These are phyloP conservation scores for Columba livia DNA, from an alignment of 2,113 vertebrate species.

Conservation along the genomic window DNA sequence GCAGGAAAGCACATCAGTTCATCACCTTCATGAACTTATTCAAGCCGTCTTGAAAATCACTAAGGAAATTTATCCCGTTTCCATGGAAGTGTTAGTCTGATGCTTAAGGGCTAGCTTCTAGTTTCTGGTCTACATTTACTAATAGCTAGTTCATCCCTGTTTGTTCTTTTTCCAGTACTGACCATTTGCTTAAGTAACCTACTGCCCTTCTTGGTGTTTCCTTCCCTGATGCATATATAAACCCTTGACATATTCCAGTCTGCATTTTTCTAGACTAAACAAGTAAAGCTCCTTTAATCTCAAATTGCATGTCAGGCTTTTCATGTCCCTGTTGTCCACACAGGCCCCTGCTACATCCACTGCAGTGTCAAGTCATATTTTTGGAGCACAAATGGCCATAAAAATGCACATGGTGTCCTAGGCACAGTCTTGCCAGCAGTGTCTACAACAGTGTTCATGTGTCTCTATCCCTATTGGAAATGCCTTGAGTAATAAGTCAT, in stretches of 20 bases:
- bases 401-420: not conserved
- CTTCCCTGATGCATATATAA: not conserved
- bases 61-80: not conserved
- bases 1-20: not conserved
- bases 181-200: not conserved
- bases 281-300: conserved; percentile 4
- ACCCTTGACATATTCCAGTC: not conserved
- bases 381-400: not conserved
- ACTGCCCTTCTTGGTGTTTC: not conserved
- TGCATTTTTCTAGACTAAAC: not conserved
- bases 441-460: not conserved
- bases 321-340: not conserved
- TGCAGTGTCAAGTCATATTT: not conserved
- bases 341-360: not conserved
- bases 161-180: not conserved
- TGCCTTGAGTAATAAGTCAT: not conserved
- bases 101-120: not conserved
- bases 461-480: not conserved
- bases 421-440: fast-evolving
- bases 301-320: not conserved
- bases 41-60: not conserved
- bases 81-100: not conserved
- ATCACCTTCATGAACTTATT: not conserved
- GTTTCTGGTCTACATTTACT: not conserved
- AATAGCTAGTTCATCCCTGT: not conserved